Conservation (phyloP, 2,797 vertebrate genomes). For the Ctenopoma kingsleyae region DNA sequence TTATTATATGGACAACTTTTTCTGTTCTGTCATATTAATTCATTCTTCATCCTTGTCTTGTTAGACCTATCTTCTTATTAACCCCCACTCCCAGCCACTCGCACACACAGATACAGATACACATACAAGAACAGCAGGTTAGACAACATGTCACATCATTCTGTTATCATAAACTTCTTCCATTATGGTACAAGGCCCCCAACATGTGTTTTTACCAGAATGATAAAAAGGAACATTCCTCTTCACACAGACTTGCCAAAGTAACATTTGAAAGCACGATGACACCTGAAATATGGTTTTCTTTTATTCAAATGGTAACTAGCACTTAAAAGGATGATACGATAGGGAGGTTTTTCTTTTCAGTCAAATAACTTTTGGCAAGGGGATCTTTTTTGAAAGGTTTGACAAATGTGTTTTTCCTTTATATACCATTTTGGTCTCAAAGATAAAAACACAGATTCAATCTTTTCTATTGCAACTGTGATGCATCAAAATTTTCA, state of each 20-base stretch:
- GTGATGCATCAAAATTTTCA: constrained; percentile 10
- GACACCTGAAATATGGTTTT: constrained; percentile 32
- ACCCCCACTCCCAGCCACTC: too few relatives aligned
- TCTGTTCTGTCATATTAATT: constrained; percentile 51
- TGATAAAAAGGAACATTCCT: constrained; percentile 64
- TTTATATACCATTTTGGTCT: neutral
- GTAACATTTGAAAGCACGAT: constrained; percentile 25
- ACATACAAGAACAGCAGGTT: constrained; percentile 28
- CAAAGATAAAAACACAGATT: neutral
- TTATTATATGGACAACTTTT: constrained; percentile 31
- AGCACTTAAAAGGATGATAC: constrained; percentile 8
- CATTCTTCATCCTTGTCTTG: constrained; percentile 14
- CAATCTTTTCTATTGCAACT: neutral
- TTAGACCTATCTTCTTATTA: constrained; percentile 17
- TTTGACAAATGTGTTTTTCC: too few relatives aligned
- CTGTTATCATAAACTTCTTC: constrained; percentile 63
- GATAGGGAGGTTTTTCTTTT: constrained; percentile 17
- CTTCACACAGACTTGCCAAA: constrained; percentile 29
- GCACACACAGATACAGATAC: neutral
- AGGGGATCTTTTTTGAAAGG: too few relatives aligned
- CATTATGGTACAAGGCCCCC: constrained; percentile 61
- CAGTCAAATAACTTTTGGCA: constrained; percentile 31
- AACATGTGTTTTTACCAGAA: constrained; percentile 62
- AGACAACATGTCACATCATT: constrained; percentile 55
- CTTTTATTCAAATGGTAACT: constrained; percentile 41